A percentile compares a stretch with the other conserved stretches of the same genome.
Conservation (phyloP, 1,140 invertebrate genomes). For the Dreissena polymorpha region DNA sequence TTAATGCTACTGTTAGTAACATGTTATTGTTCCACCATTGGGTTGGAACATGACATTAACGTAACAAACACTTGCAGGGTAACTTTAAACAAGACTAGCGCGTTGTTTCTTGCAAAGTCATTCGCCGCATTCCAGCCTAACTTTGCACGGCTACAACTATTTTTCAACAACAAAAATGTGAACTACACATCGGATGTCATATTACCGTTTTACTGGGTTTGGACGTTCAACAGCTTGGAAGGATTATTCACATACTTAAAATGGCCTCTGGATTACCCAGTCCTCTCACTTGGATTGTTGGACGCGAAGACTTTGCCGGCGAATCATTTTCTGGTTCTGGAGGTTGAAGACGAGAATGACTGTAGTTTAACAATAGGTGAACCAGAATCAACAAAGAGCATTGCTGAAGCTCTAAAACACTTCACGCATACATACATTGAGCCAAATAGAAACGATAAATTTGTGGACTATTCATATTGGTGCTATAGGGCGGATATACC, state of each 20-base stretch:
- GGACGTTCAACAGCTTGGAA: constrained; percentile 17
- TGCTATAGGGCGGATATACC: constrained; percentile 31
- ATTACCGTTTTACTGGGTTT: constrained; percentile 24
- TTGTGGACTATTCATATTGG: constrained; percentile 26
- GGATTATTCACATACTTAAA: constrained; percentile 26
- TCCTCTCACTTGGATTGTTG: constrained; percentile 44
- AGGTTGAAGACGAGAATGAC: neutral
- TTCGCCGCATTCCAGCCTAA: constrained; percentile 23
- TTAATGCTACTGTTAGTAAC: too few relatives aligned
- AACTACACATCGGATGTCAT: constrained; percentile 33
- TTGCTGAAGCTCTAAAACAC: constrained; percentile 18
- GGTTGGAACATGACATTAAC: too few relatives aligned
- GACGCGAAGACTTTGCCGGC: constrained; percentile 19
- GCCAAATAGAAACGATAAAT: neutral
- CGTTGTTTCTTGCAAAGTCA: neutral
- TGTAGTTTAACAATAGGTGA: constrained; percentile 25
- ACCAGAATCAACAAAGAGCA: neutral
- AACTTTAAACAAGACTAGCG: constrained; percentile 32
- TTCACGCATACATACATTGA: constrained; percentile 22
- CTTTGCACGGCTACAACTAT: constrained; percentile 23
- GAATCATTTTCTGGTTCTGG: neutral
- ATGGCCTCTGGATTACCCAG: constrained; percentile 44
- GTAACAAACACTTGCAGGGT: neutral
- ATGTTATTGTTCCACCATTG: too few relatives aligned
- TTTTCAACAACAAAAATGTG: constrained; percentile 8